These are phyloP conservation scores for Perognathus longimembris DNA, from an alignment of 2,113 vertebrate species.

Conservation along the genomic window DNA sequence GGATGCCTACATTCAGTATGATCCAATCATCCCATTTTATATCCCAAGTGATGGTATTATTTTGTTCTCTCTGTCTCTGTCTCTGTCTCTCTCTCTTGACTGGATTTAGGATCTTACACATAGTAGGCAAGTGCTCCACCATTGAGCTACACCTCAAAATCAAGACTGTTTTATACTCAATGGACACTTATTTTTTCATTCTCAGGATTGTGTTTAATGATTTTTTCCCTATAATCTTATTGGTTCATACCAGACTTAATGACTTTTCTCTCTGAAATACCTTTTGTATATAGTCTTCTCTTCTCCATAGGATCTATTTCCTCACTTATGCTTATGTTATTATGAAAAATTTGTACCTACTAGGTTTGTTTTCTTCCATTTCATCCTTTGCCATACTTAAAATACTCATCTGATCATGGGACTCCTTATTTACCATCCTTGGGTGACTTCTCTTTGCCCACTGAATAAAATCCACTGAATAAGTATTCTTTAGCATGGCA, in stretches of 20 bases:
- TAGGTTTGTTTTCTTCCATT: neutral
- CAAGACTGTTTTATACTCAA: neutral
- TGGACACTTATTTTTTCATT: neutral
- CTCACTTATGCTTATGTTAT: neutral
- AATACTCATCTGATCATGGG: neutral
- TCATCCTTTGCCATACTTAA: neutral
- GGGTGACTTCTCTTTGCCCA: neutral
- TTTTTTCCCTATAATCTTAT: neutral
- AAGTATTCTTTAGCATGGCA: neutral
- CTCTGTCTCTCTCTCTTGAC: too few species aligned
- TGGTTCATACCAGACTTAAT: neutral
- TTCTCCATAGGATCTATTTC: neutral
- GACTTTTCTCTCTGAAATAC: neutral
- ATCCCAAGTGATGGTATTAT: neutral
- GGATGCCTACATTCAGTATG: neutral
- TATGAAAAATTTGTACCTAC: neutral
- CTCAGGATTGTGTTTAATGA: neutral
- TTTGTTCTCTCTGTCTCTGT: too few species aligned
- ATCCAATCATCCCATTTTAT: neutral
- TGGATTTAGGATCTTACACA: too few species aligned
- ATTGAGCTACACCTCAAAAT: too few species aligned
- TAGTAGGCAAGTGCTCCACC: too few species aligned
- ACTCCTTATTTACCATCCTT: neutral
- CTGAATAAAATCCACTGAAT: neutral
- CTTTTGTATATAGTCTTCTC: neutral